Conservation (phyloP, 1,140 invertebrate genomes). For the Heliothis subflexa region DNA sequence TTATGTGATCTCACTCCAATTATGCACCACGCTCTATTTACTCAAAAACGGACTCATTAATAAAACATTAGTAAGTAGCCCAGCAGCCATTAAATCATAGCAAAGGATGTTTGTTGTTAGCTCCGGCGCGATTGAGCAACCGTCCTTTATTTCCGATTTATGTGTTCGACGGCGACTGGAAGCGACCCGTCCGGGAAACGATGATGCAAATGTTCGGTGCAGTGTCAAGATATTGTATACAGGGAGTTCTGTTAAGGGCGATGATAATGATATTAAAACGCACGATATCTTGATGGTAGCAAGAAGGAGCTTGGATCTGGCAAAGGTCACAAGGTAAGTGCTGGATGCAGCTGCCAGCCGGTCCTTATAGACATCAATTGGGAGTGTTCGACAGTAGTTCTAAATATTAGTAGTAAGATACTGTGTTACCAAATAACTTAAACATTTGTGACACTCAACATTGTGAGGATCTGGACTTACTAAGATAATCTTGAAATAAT, state of each 20-base stretch:
- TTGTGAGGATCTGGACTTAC: no score
- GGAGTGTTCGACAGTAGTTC: no score
- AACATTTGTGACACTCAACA: no score
- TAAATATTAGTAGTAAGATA: no score
- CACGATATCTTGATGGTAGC: no score
- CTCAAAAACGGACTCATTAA: slow-evolving; percentile 2
- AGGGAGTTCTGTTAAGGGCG: slow-evolving; percentile 1
- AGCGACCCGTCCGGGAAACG: slow-evolving; percentile 65
- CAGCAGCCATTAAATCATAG: slow-evolving; percentile 33
- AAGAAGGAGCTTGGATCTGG: no score
- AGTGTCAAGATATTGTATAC: slow-evolving; percentile 35
- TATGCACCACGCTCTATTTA: slow-evolving; percentile 2
- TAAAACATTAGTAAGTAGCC: not conserved
- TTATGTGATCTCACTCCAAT: not conserved
- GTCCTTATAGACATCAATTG: no score
- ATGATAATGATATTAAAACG: no score
- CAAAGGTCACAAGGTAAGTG: no score
- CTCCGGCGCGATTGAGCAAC: slow-evolving; percentile 7
- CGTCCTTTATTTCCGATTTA: slow-evolving; percentile 42
- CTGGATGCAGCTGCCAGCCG: no score
- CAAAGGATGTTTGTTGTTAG: slow-evolving; percentile 16
- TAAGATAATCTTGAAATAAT: no score
- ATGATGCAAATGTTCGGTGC: slow-evolving; percentile 63
- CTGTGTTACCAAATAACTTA: no score
- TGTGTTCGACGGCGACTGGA: slow-evolving; percentile 47